These are phyloP conservation scores for Cololabis saira DNA, from an alignment of 2,113 vertebrate species.

Conservation along the genomic window DNA sequence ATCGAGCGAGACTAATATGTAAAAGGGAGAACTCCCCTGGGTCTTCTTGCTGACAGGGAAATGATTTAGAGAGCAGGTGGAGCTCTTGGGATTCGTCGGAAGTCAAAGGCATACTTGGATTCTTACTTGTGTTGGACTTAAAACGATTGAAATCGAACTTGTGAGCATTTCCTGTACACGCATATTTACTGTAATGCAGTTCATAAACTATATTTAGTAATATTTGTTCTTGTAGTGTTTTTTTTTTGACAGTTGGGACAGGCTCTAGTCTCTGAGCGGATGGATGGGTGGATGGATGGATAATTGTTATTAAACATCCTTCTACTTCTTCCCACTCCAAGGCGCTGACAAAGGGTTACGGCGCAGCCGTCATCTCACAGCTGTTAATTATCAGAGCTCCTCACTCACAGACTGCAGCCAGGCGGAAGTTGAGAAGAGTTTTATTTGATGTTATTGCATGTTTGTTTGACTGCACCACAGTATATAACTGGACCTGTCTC, in stretches of 20 bases:
- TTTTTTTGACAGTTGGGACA: background rate
- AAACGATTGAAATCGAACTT: background rate
- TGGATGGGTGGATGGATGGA: background rate
- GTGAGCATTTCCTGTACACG: too few relatives aligned
- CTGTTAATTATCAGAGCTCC: conserved; percentile 30
- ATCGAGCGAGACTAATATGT: too few relatives aligned
- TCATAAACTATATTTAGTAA: too few relatives aligned
- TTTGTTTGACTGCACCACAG: conserved; percentile 24
- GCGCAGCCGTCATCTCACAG: conserved; percentile 15
- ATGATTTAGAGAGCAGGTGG: too few relatives aligned
- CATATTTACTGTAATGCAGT: too few relatives aligned
- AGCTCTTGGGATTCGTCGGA: too few relatives aligned
- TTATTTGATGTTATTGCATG: conserved; percentile 33
- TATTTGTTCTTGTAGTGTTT: background rate
- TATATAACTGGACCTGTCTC: conserved; percentile 20
- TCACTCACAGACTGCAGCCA: conserved; percentile 21
- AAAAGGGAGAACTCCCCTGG: too few relatives aligned
- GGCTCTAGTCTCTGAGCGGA: background rate
- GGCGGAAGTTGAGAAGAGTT: conserved; percentile 17
- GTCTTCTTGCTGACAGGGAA: too few relatives aligned
- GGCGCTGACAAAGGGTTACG: conserved; percentile 13
- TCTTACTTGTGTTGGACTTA: background rate
- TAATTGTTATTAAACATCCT: conserved; percentile 25
- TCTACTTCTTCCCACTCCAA: conserved; percentile 17
- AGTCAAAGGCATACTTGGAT: background rate